These are phyloP conservation scores for Eospalax fontanierii DNA, from an alignment of 2,797 vertebrate genomes.

Conservation along the genomic window DNA sequence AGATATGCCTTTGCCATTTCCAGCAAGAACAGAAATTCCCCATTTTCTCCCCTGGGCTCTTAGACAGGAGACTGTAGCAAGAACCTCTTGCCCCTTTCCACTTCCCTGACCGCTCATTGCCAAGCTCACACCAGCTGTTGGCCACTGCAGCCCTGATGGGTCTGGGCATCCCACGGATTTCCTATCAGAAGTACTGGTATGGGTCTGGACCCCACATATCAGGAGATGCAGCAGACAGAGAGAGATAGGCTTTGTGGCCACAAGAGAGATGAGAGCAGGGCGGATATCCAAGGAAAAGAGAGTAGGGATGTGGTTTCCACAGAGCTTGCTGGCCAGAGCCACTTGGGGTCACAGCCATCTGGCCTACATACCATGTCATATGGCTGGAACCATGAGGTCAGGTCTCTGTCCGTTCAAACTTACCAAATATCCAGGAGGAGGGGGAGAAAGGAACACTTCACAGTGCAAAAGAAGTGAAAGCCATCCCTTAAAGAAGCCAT, in stretches of 20 bases:
- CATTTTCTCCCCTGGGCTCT: not conserved
- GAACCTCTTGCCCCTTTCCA: not conserved
- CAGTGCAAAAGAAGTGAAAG: not conserved
- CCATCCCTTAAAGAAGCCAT: not conserved
- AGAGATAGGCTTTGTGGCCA: not conserved
- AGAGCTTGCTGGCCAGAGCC: not conserved
- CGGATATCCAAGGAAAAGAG: not conserved
- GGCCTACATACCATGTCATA: not conserved
- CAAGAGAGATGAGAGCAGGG: not conserved
- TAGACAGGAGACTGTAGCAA: not conserved
- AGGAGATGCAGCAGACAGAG: not conserved
- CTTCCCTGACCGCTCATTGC: not conserved
- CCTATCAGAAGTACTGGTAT: not conserved
- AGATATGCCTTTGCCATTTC: slow-evolving; percentile 44
- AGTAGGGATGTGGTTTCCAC: not conserved
- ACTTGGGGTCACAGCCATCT: not conserved
- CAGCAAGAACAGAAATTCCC: slow-evolving; percentile 3
- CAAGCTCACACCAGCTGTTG: not conserved
- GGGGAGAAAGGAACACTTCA: not conserved
- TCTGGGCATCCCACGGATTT: not conserved
- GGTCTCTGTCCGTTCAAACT: not conserved
- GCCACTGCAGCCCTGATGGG: not conserved
- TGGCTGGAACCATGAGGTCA: not conserved
- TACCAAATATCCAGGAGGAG: not conserved
- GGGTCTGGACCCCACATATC: not conserved